Evolutionary conservation across 2,888 invertebrate species (phyloP).

Genomic region (Ectobius pallidus): DNA sequence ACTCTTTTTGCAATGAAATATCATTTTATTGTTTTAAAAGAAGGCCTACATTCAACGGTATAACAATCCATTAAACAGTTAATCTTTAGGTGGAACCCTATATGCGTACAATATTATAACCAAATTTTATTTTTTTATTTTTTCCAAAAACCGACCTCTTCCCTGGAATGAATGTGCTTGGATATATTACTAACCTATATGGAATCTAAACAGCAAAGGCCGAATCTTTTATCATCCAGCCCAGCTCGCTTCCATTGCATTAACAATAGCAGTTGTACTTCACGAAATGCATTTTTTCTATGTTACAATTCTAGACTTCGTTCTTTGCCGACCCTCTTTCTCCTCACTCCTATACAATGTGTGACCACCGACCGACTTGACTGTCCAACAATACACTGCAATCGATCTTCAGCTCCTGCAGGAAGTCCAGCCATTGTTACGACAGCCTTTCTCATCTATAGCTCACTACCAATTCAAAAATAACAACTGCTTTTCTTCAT

Average conservation of each 20-base stretch:
- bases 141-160: too few species aligned
- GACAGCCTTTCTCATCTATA: neutral
- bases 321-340: neutral
- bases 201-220: too few species aligned
- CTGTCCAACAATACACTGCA: constrained; percentile 13
- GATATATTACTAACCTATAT: too few species aligned
- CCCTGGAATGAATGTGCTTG: too few species aligned
- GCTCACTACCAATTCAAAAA: neutral
- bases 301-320: neutral
- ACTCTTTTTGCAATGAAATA: too few species aligned
- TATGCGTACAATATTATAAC: too few species aligned
- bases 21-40: too few species aligned
- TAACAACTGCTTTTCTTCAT: neutral
- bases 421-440: constrained; percentile 16
- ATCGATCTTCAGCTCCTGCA: constrained; percentile 4
- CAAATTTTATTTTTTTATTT: too few species aligned
- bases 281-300: constrained; percentile 7
- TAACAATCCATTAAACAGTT: too few species aligned
- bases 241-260: neutral
- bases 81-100: too few species aligned
- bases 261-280: constrained; percentile 16
- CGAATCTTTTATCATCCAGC: neutral
- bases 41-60: too few species aligned
- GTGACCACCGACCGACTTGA: neutral
- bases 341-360: neutral